Evolutionary conservation across 2,113 vertebrate genomes (phyloP).

Genomic region (Lutjanus erythropterus): DNA sequence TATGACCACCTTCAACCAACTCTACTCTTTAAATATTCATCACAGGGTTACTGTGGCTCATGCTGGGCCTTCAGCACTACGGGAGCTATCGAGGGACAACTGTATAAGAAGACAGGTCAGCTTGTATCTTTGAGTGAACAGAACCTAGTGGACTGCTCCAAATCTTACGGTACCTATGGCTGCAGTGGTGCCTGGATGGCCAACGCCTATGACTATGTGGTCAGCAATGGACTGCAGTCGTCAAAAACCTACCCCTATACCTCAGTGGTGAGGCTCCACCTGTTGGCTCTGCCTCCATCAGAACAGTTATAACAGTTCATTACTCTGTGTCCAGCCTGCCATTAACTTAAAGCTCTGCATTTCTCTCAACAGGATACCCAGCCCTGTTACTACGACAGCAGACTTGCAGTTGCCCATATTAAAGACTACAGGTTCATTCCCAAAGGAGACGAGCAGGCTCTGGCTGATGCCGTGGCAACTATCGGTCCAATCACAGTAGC

Average conservation of each 20-base stretch:
- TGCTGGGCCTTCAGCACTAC: slow-evolving; percentile 90
- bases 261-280: slow-evolving; percentile 73
- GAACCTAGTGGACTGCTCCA: slow-evolving; percentile 87
- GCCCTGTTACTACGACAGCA: slow-evolving; percentile 83
- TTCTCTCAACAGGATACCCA: slow-evolving; percentile 80
- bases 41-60: slow-evolving; percentile 86
- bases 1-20: background rate
- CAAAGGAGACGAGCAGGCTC: slow-evolving; percentile 83
- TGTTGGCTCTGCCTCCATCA: background rate
- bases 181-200: slow-evolving; percentile 87
- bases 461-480: slow-evolving; percentile 85
- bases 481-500: slow-evolving; percentile 86
- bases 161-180: slow-evolving; percentile 82
- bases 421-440: slow-evolving; percentile 84
- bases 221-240: slow-evolving; percentile 80
- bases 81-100: slow-evolving; percentile 85
- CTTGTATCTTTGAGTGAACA: slow-evolving; percentile 86
- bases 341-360: background rate
- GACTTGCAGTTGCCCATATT: slow-evolving; percentile 76
- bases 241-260: slow-evolving; percentile 84
- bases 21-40: slow-evolving; percentile 5
- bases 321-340: background rate
- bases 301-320: background rate
- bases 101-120: slow-evolving; percentile 83
- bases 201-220: slow-evolving; percentile 85